Base-by-base conservation (phyloP, 2,797 vertebrate species). In the Sparidentex hasta region DNA sequence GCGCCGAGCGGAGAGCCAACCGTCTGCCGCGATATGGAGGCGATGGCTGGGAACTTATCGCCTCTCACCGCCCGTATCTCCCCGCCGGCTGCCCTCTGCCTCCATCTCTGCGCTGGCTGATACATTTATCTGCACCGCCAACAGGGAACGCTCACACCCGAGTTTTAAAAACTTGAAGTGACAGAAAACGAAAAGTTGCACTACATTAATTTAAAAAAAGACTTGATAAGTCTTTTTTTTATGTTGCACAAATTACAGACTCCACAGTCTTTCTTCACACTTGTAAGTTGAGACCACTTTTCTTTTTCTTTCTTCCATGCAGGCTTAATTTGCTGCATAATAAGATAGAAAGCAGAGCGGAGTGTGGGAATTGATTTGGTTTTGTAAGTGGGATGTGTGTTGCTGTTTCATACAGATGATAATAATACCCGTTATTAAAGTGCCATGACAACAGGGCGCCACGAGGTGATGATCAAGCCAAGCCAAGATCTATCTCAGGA, bases 21-120 rank as follows among this genome's bases (percentile, higher is more conserved):
- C 79, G 92, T 87, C 88, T 85, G 88, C 93, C 90, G 90, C 70
- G 90, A 92, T 93, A 88, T 92, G 93, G 92, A 93, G 92, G 90
- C 87, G 78, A 86, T 73, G 81, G 85, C 88, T 3, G 91, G 92
- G 84, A 25, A 74, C 82, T 74, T 54, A 74, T 86, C 77, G 73
- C 83, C 69, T 84, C 73, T 70, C 74, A 55, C 62, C 27, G 70
- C 78, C 85, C 70, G 14, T 80, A 61, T 80, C 85, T 76, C 77
- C 1, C 52, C 78, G 18, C 50, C 78, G 65, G 71, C 80, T 55
- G 71, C 67, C 48, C 76, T 23, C 63, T 11, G 66, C 76, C 70
- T 69, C 65, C 85, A 81, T 73, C 74, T 56, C 70, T 11, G n/a
- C 11, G 46, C 47, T 20, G 11, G 16, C 11, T n/a, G 11, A 78